Conservation (phyloP, 2,888 invertebrate genomes). For the Leptinotarsa rubiginosa region DNA sequence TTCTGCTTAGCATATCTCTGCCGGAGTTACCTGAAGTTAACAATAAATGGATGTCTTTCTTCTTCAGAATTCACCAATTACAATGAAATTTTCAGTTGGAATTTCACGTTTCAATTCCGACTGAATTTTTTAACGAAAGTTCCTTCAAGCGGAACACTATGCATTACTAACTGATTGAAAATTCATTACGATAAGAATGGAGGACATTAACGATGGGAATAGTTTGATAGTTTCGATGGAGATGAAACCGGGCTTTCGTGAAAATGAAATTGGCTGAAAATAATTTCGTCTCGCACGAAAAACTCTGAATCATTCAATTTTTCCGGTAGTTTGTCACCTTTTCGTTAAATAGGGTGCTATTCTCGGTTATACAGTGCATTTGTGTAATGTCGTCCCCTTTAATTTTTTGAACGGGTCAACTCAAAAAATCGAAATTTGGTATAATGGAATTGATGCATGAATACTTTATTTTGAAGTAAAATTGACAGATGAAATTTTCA, state of each 20-base stretch:
- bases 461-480: no score
- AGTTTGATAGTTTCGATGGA: slow-evolving; percentile 11
- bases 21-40: background rate
- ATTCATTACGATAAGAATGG: background rate
- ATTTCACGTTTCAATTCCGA: background rate
- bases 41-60: background rate
- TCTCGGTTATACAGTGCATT: background rate
- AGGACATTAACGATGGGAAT: slow-evolving; percentile 6
- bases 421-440: no score
- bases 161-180: background rate
- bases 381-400: no score
- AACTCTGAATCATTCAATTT: background rate
- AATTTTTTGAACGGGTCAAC: no score
- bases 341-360: background rate
- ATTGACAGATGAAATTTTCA: no score
- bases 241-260: background rate
- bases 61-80: background rate
- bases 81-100: background rate
- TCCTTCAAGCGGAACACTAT: background rate
- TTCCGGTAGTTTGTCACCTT: background rate
- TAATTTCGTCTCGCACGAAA: background rate
- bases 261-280: slow-evolving; percentile 1
- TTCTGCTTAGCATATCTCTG: no score
- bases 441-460: no score
- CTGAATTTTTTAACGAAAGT: background rate